Conservation (phyloP, 2,888 invertebrate genomes). For the Hydraecia micacea region DNA sequence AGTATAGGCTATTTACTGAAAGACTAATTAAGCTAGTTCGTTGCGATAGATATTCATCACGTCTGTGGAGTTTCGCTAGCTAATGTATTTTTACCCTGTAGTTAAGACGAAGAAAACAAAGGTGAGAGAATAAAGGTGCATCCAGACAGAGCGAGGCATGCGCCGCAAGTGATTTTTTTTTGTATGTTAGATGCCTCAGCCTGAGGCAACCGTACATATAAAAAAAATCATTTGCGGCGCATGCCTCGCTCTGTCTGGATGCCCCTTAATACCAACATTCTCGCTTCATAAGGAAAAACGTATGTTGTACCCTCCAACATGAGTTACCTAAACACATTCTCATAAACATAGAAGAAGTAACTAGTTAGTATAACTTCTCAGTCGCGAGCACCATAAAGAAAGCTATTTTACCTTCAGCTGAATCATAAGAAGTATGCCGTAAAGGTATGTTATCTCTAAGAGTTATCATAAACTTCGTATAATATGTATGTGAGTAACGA, state of each 20-base stretch:
- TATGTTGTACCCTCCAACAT: background rate
- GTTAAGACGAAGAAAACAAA: background rate
- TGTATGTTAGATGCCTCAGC: no score
- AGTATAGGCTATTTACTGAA: no score
- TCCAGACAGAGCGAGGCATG: no score
- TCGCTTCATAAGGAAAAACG: constrained; percentile 9
- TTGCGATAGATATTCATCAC: background rate
- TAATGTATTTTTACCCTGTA: background rate
- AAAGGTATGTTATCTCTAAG: constrained; percentile 14
- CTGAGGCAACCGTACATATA: no score
- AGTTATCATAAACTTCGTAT: constrained; percentile 9
- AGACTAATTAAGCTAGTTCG: no score
- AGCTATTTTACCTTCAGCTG: constrained; percentile 1
- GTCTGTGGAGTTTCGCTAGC: background rate
- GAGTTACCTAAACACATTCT: background rate
- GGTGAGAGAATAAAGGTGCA: background rate
- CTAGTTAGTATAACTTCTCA: background rate
- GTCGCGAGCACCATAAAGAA: constrained; percentile 24
- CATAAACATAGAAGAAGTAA: constrained; percentile 15
- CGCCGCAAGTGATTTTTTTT: no score
- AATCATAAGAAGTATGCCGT: constrained; percentile 16
- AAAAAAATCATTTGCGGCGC: no score
- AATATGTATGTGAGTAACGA: background rate
- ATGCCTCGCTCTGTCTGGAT: no score
- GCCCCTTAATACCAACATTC: background rate